Evolutionary conservation across 2,888 invertebrate species (phyloP), one percentile per base, ranked within the genome.

Genomic region (Drosophila meridionalis): DNA sequence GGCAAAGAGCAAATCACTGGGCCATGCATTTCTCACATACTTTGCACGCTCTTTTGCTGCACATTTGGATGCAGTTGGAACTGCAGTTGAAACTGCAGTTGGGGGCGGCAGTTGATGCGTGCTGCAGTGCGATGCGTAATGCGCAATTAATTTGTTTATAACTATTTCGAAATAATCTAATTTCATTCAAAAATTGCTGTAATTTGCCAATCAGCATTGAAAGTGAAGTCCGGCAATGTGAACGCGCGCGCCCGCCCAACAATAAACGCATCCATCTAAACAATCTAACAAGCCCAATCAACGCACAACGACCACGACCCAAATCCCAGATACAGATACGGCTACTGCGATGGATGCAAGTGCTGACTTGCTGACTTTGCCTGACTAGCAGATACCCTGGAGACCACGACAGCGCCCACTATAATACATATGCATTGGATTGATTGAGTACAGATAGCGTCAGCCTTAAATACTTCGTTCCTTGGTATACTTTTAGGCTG

Each of bases 191-290:
- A 89, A 90, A 87, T 87, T 90, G 90, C 82, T 48, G 90, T 87
- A 87, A 87, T 87, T 87, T 87, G 87, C 87, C 87, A 87, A 87
- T 87, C 90, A 90, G 82, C 87, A 86, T 89, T 89, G 85, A 89
- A 85, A 87, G 76, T 79, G 73, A 65, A 87, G 85, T 67, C 53
- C 53, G 48, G 55, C 66, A 50, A 50, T 40, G 57, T 58, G 53
- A 52, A 12, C 55, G 55, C 55, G 55, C 65, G 47, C 65, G 60
- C 73, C 60, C 73, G 60, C 66, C 63, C 69, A 68, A 62, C 52
- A 45, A 53, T 55, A 67, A 65, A 60, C 47, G 57, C 58, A 58
- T 56, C 40, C 59, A 57, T 53, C 64, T 55, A 38, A 38, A 43
- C 42, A 40, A 62, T 78, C 64, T 78, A 80, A 76, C 74, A 62